Evolutionary conservation across 2,113 vertebrate genomes (phyloP), one percentile per base, ranked within the genome.

Genomic region (Solenodon paradoxus): DNA sequence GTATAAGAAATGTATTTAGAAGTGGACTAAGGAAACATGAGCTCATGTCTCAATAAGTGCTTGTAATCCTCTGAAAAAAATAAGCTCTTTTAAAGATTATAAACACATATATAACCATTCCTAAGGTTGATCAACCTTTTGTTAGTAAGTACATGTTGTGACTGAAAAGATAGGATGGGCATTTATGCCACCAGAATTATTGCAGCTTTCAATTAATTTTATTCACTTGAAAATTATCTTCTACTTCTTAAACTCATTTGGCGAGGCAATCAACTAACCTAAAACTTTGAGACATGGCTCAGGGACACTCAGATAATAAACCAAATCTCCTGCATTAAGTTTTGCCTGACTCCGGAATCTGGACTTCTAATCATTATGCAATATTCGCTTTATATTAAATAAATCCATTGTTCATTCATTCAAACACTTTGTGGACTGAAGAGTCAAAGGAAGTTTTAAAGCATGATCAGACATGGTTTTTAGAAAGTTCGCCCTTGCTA

Each of bases 1-100:
- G 38, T 81, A 88, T 19, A 86, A 97, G 93, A 97, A 97, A 97
- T 95, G 94, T 97, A 90, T 91, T 90, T 90, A 93, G 89, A 94
- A 88, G 55, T n/a, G 68, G 91, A 90, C 75, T 49, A 91, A 98
- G 95, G 86, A 97, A 96, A 96, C 94, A 97, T 95, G 69, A 95
- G 30, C 91, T 96, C 64, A 88, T 71, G 80, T 97, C 94, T 94
- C 72, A 89, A 22, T 83, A 97, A 97, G 64, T 87, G 47, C 66
- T 92, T 97, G 88, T 95, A 5, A 93, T 92, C 93, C 96, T 92
- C 94, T 95, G 90, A 89, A 94, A 95, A 96, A 94, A 93, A 84
- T 96, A 92, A 93, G 92, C 57, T 75, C 83, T 0, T 92, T 94
- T 95, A 97, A 98, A 96, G 96, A 88, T 95, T 96, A 88, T 20